Percentiles rank a stretch among this genome's conserved stretches.
These are phyloP conservation scores for Rhynchophorus ferrugineus DNA, from an alignment of 1,140 invertebrate genomes.

Conservation along the genomic window DNA sequence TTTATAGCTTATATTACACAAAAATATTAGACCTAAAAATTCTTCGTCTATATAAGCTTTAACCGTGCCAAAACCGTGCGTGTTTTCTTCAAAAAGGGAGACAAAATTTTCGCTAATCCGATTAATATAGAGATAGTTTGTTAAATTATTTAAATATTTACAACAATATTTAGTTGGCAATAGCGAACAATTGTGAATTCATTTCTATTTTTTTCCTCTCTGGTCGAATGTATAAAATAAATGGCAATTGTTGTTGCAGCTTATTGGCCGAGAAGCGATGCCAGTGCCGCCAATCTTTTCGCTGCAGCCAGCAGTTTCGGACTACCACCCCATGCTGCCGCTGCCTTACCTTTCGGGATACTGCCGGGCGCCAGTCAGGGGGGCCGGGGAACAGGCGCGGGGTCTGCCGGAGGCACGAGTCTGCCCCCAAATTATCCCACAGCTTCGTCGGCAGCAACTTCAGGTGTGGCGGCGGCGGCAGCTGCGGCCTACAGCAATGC, in stretches of 20 bases:
- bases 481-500: constrained; percentile 46
- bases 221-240: too few relatives aligned
- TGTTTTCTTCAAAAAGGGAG: too few relatives aligned
- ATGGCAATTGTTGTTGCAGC: constrained; percentile 47
- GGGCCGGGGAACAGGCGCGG: constrained; percentile 18
- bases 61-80: too few relatives aligned
- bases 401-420: constrained; percentile 23
- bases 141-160: too few relatives aligned
- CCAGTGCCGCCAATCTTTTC: constrained; percentile 44
- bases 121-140: too few relatives aligned
- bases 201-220: too few relatives aligned
- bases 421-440: constrained; percentile 44
- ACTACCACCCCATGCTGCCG: constrained; percentile 47
- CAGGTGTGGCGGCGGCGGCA: constrained; percentile 39
- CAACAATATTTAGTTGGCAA: too few relatives aligned
- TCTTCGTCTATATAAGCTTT: too few relatives aligned
- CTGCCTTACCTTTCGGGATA: constrained; percentile 38
- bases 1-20: too few relatives aligned
- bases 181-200: too few relatives aligned
- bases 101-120: too few relatives aligned
- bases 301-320: constrained; percentile 49
- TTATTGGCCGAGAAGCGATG: constrained; percentile 55
- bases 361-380: constrained; percentile 20
- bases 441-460: constrained; percentile 37
- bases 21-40: too few relatives aligned